phyloP scores from a whole-genome alignment of 1,140 invertebrate species.

The Trichonephila clavipes region DNA sequence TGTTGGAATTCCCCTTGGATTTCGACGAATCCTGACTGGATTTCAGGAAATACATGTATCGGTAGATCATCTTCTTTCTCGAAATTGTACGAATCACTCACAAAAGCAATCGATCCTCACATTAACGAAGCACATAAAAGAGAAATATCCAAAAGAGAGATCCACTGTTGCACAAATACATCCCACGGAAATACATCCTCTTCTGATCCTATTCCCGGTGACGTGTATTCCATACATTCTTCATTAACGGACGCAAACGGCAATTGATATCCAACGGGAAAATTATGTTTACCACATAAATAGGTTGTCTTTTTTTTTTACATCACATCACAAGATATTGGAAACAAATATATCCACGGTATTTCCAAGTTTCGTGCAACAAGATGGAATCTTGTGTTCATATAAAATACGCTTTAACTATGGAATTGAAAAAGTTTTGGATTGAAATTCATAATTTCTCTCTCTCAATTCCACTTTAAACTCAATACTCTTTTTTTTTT shows the following conservation, averaged over 20 bases:
- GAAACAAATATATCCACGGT: no score
- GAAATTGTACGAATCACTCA: not conserved
- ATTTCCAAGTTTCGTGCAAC: no score
- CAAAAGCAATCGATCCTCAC: not conserved
- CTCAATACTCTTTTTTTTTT: no score
- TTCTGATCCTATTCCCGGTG: not conserved
- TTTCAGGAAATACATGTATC: constrained; percentile 73
- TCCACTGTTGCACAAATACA: not conserved
- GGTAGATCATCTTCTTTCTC: constrained; percentile 55
- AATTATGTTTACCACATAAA: no score
- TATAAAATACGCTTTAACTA: no score
- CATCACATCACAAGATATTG: no score
- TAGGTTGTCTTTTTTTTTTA: no score
- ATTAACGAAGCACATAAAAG: not conserved
- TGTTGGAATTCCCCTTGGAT: constrained; percentile 4
- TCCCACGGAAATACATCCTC: not conserved
- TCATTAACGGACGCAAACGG: not conserved
- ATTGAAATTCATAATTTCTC: no score
- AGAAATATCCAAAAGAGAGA: not conserved
- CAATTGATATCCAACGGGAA: no score
- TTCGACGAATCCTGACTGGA: constrained; percentile 45
- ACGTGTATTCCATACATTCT: not conserved
- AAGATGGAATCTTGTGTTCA: no score
- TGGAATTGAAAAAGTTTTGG: no score
- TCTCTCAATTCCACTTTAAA: no score